A percentile compares a stretch with the other conserved stretches of the same genome.
These are phyloP conservation scores for Hystrix brachyura DNA, from an alignment of 2,113 vertebrate species.

Conservation along the genomic window DNA sequence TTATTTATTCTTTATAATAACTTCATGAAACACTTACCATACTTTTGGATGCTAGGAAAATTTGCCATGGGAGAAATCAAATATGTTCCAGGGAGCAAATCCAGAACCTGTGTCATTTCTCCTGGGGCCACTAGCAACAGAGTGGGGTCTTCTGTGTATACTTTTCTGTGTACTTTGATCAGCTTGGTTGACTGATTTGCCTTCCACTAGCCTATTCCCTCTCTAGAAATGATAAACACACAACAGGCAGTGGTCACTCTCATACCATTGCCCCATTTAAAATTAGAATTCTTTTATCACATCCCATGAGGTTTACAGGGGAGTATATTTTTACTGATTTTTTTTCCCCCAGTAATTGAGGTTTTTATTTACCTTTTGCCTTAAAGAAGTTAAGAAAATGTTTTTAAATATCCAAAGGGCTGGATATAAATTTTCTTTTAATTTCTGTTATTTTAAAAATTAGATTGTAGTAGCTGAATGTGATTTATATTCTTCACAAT, in stretches of 20 bases:
- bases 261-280: neutral
- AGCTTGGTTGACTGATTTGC: neutral
- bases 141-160: neutral
- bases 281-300: neutral
- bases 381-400: neutral
- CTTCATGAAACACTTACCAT: neutral
- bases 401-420: constrained; percentile 11
- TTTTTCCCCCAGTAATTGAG: neutral
- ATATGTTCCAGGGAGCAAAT: too few relatives aligned
- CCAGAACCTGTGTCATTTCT: neutral
- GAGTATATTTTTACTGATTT: neutral
- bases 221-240: neutral
- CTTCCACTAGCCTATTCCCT: neutral
- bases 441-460: constrained; percentile 1
- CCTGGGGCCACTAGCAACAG: too few relatives aligned
- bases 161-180: neutral
- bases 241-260: neutral
- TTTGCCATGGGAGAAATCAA: neutral
- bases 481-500: neutral
- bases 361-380: neutral
- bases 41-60: neutral
- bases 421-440: neutral
- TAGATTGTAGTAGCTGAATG: neutral
- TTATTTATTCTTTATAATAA: neutral
- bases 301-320: neutral